Evolutionary conservation across 2,888 invertebrate species (phyloP), one percentile per base, ranked within the genome.

Genomic region (Endomychus coccineus): DNA sequence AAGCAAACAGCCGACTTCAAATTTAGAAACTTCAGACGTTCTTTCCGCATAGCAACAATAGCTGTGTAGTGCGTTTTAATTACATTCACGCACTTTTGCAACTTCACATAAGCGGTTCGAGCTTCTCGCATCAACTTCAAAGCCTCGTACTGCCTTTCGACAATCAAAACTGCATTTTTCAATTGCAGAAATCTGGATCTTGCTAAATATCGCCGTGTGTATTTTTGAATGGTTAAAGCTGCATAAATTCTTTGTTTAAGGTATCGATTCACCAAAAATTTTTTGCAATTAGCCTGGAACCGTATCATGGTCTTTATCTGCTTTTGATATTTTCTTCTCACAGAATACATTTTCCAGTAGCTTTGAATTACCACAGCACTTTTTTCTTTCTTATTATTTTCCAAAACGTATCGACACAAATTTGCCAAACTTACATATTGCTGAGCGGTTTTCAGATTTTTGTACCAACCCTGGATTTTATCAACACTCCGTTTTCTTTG

Each of bases 381-480:
- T 1, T 35, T 49, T 50, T 71, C 68, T 32, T 55, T 64, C 62
- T 2, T 68, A 62, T 30, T 44, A 43, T 40, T 55, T 39, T 61
- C 59, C 57, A 66, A 61, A 48, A 67, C 62, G 44, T 56, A 52
- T 48, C 65, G 62, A 1, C 69, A 60, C 24, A 65, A 50, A 3
- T 21, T 23, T 4, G 42, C 42, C 7, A 51, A 43, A 5, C 16
- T 6, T 21, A 39, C 16, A 10, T 56, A 38, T 40, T 48, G 44
- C 14, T 31, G 10, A 0, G 50, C 37, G 6, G 50, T 10, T 34
- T 43, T 55, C 21, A 66, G 66, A 9, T 63, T 56, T n/a, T 68
- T 68, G 71, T 75, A 79, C 70, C 71, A 71, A 24, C 51, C 51
- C 53, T 83, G 82, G 34, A 83, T 78, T 10, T 62, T 59, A 9